Percentiles rank a stretch among this genome's conserved stretches.
Evolutionary conservation across 2,888 invertebrate genomes (phyloP).

Genomic region (Pecten maximus): DNA sequence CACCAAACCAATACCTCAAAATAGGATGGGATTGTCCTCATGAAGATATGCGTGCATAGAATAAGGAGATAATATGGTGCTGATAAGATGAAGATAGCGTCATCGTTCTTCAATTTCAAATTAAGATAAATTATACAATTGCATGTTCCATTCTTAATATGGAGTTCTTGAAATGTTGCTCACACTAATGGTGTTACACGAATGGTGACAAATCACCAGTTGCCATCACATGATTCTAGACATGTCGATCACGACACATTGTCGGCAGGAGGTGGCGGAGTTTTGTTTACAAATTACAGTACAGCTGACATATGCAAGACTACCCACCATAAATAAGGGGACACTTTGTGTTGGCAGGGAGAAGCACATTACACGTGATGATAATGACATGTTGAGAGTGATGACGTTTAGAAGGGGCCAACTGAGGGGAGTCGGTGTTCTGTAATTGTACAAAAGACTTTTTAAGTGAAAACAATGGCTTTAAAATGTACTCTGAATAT

Average conservation of each 20-base stretch:
- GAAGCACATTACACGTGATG: neutral
- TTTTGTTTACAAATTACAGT: neutral
- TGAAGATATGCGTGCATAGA: neutral
- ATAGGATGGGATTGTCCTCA: too few species aligned
- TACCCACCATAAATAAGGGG: neutral
- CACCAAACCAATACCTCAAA: too few species aligned
- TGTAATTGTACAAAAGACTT: too few species aligned
- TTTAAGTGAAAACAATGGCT: too few species aligned
- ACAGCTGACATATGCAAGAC: neutral
- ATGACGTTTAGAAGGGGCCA: neutral
- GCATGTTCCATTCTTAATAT: neutral
- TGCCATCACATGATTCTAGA: neutral
- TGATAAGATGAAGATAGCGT: neutral
- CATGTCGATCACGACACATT: neutral
- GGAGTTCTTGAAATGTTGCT: neutral
- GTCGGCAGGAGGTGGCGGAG: neutral
- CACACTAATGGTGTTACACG: neutral
- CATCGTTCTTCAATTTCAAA: neutral
- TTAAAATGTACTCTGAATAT: neutral
- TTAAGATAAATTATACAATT: neutral
- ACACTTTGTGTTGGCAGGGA: neutral
- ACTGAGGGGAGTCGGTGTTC: neutral
- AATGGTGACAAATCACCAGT: neutral
- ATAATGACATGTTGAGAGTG: neutral
- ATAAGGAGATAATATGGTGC: neutral